phyloP scores from a whole-genome alignment of 2,113 vertebrate genomes.

The Myanophis thanlyinensis region DNA sequence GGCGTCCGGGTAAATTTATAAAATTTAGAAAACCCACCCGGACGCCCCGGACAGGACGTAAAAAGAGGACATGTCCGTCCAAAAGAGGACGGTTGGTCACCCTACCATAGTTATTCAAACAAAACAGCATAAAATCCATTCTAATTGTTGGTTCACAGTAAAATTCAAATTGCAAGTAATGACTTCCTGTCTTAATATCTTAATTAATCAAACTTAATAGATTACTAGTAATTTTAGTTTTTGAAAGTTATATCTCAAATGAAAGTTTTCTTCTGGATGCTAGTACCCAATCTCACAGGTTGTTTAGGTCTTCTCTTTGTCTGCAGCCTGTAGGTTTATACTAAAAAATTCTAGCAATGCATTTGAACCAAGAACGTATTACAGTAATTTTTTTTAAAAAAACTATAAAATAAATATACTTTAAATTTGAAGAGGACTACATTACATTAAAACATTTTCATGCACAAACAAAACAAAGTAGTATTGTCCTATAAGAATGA shows the following conservation, averaged over 20 bases:
- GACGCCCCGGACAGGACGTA: no score
- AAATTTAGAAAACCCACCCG: no score
- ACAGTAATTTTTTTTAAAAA: neutral
- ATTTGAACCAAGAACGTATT: neutral
- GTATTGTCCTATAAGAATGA: neutral
- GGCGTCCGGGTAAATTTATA: no score
- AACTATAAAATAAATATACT: neutral
- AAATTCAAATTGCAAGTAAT: neutral
- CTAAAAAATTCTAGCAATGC: neutral
- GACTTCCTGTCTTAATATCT: neutral
- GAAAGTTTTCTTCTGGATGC: neutral
- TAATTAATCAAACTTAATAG: neutral
- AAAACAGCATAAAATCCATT: neutral
- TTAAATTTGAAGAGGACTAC: neutral
- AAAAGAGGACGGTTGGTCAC: no score
- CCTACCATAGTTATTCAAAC: neutral
- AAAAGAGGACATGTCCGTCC: no score
- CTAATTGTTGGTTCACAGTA: neutral
- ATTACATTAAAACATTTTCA: neutral
- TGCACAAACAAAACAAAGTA: neutral
- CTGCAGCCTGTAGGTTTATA: neutral
- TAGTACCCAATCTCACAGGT: neutral
- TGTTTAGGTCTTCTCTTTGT: neutral
- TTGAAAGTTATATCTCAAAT: neutral
- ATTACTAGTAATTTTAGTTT: neutral